A percentile compares a stretch with the other conserved stretches of the same genome.
Evolutionary conservation across 1,140 invertebrate species (phyloP).

Genomic region (Drosophila athabasca): DNA sequence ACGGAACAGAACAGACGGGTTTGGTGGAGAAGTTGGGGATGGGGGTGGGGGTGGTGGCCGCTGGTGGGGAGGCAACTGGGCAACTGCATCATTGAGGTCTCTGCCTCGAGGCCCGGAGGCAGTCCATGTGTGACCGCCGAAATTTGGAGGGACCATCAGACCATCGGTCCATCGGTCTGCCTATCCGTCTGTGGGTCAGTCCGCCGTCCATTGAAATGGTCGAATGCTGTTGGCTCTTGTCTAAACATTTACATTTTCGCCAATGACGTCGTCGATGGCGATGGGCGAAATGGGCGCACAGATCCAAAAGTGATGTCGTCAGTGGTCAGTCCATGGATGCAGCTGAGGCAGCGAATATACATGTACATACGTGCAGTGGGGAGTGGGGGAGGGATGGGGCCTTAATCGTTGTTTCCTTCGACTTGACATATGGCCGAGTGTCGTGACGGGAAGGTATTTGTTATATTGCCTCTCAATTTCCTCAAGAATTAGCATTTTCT

Average conservation of each 20-base stretch:
- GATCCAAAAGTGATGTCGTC: slow-evolving; percentile 33
- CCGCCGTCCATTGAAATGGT: slow-evolving; percentile 31
- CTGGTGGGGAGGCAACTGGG: slow-evolving; percentile 8
- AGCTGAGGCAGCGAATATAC: background rate
- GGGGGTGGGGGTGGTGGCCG: background rate
- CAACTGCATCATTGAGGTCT: slow-evolving; percentile 13
- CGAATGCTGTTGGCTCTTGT: slow-evolving; percentile 61
- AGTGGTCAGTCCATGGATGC: slow-evolving; percentile 38
- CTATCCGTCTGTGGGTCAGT: slow-evolving; percentile 10
- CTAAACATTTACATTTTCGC: slow-evolving; percentile 78
- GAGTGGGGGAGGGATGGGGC: slow-evolving; percentile 1
- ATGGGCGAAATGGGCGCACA: background rate
- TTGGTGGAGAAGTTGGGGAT: background rate
- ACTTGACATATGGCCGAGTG: slow-evolving; percentile 61
- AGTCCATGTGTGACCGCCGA: slow-evolving; percentile 23
- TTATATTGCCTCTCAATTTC: slow-evolving; percentile 49
- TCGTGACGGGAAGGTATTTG: slow-evolving; percentile 59
- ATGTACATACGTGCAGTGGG: slow-evolving; percentile 7
- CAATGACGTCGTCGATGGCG: slow-evolving; percentile 65
- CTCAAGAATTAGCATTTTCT: slow-evolving; percentile 12
- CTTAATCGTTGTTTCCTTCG: slow-evolving; percentile 35
- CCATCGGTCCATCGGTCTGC: background rate
- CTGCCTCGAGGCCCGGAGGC: too few relatives aligned
- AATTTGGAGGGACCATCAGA: background rate
- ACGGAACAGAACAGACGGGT: too few relatives aligned